A percentile compares a stretch with the other conserved stretches of the same genome.
These are phyloP conservation scores for Drosophila nr. perissopoda DNA, from an alignment of 2,888 invertebrate species.

Conservation along the genomic window DNA sequence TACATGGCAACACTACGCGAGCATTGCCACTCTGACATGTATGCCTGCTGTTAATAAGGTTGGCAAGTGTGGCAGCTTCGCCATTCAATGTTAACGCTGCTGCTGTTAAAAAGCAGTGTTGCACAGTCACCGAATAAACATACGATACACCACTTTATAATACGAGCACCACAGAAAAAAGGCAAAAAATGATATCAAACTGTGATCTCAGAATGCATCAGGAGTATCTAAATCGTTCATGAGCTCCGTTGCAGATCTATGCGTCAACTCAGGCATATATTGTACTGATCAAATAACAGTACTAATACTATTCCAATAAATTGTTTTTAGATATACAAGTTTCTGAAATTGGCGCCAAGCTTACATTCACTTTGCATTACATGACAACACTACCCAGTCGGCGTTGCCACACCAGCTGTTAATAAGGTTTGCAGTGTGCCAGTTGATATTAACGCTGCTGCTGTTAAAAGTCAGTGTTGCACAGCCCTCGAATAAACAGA, in stretches of 20 bases:
- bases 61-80: not conserved
- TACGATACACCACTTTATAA: slow-evolving; percentile 21
- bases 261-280: not conserved
- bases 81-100: not conserved
- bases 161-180: slow-evolving; percentile 25
- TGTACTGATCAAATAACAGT: not conserved
- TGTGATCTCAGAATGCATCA: slow-evolving; percentile 79
- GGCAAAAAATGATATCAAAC: slow-evolving; percentile 1
- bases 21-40: not conserved
- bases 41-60: not conserved
- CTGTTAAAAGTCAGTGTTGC: slow-evolving; percentile 19
- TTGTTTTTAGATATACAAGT: not conserved
- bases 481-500: not conserved
- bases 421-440: not conserved
- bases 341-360: not conserved
- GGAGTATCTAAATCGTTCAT: slow-evolving; percentile 83
- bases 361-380: not conserved
- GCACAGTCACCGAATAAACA: not conserved
- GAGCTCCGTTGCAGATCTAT: slow-evolving; percentile 48
- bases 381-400: not conserved
- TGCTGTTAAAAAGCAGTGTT: slow-evolving; percentile 14
- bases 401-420: not conserved
- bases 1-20: not conserved
- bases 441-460: not conserved
- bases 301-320: slow-evolving; percentile 18